These are phyloP conservation scores for Pangasianodon hypophthalmus DNA, from an alignment of 2,113 vertebrate genomes.

Conservation along the genomic window DNA sequence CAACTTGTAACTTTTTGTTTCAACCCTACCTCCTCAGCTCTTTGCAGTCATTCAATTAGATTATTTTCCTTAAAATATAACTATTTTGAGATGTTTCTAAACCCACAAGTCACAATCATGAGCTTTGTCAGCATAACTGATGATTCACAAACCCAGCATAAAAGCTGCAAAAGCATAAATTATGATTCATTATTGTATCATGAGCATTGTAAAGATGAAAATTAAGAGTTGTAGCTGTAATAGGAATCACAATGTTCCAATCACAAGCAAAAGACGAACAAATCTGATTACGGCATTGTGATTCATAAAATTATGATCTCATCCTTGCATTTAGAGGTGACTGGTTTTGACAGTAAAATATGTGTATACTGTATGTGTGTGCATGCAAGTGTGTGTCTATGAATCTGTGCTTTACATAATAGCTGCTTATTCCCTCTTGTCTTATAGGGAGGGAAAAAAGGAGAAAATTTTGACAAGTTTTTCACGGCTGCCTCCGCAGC, in stretches of 20 bases:
- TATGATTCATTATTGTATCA: background rate
- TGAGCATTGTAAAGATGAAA: background rate
- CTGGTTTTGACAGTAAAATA: background rate
- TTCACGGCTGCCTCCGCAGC: conserved; percentile 83
- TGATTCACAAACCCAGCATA: background rate
- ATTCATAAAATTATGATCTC: background rate
- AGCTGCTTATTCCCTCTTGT: background rate
- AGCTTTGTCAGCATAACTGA: background rate
- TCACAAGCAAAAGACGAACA: background rate
- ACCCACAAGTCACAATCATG: background rate
- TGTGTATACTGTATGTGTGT: background rate
- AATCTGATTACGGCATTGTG: background rate
- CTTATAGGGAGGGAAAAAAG: conserved; percentile 84
- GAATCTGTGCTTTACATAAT: background rate
- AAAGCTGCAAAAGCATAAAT: background rate
- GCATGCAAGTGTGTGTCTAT: background rate
- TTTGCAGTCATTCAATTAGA: background rate
- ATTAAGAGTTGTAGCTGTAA: background rate
- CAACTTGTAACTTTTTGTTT: background rate
- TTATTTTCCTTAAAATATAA: background rate
- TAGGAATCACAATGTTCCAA: background rate
- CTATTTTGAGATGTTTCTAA: background rate
- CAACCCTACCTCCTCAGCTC: background rate
- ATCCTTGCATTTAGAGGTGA: background rate
- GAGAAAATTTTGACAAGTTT: conserved; percentile 91